Base-by-base conservation (phyloP, 53 echinoderm and acorn worm genomes). In the Arbacia lixula region DNA sequence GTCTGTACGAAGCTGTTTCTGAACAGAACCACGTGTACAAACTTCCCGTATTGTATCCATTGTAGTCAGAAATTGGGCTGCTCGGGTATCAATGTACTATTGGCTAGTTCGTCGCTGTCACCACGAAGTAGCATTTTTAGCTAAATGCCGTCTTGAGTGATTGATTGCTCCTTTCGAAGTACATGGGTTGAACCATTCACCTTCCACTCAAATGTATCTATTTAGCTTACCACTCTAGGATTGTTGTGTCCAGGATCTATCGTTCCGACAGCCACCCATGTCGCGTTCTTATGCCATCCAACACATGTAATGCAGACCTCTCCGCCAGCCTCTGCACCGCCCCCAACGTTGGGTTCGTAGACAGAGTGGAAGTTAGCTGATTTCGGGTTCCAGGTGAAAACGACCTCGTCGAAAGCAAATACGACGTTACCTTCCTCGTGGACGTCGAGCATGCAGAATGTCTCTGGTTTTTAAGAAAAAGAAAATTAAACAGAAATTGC, bases 401-500 rank as follows among this genome's bases (percentile, higher is more conserved):
- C 73, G 10, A 20, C 50, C 50, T 73, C 20, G 5, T 73, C 37
- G 53, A 31, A 29, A 2, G 31, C 34, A 29, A 73, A 6, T 9
- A 73, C 30, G 51, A 73, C 31, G 16, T 73, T 30, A n/a, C 73
- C 73, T 3, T 52, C 35, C 4, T 20, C 26, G 19, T 73, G 52
- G 33, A 52, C 73, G 30, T 73, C 73, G 32, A 53, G 29, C 5
- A 73, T 53, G n/a, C n/a, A n/a, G n/a, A n/a, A n/a, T n/a, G n/a
- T n/a, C n/a, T n/a, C n/a, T n/a, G n/a, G n/a, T n/a, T n/a, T n/a
- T n/a, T n/a, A n/a, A n/a, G n/a, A n/a, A n/a, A n/a, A n/a, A n/a
- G n/a, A n/a, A n/a, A n/a, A n/a, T n/a, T n/a, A n/a, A n/a, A n/a
- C n/a, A n/a, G n/a, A n/a, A n/a, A n/a, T n/a, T n/a, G n/a, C n/a